Evolutionary conservation across 2,797 vertebrate species (phyloP), one percentile per base, ranked within the genome.

Genomic region (Arrhamphus sclerolepis): DNA sequence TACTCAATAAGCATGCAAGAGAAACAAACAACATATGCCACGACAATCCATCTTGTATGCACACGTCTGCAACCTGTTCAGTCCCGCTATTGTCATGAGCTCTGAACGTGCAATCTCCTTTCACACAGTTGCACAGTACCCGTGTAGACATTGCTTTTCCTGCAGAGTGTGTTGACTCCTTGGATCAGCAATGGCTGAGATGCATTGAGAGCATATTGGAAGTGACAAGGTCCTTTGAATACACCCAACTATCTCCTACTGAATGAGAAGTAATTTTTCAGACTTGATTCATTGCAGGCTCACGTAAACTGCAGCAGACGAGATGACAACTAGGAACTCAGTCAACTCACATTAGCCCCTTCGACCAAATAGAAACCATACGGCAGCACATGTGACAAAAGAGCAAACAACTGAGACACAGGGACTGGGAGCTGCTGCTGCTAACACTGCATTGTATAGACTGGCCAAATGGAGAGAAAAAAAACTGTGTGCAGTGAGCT

Each of bases 221-320:
- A 89, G 88, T 88, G 90, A 93, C 91, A 90, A 86, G 87, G 85
- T 87, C 75, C 84, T 81, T 84, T 91, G 87, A 92, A 89, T 90
- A 85, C 87, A 89, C 79, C 79, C 81, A 61, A 79, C 84, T 82
- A 86, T 86, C 87, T 83, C 75, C 79, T 56, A 81, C 75, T 78
- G 62, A 83, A 78, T 63, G 76, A 85, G 84, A 84, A 89, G 90
- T 89, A 70, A 87, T 91, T 91, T 87, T 86, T 84, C 80, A 80
- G 74, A 70, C 68, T 83, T 85, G 83, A 90, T 90, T 90, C 85
- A 82, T 70, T 56, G 70, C 78, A 80, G 86, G 82, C 85, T 71
- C 72, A 72, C 56, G 84, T 87, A 75, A 85, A 87, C 78, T 75
- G 77, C 73, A 66, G 78, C 80, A 75, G 62, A 84, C 58, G 67